These are phyloP conservation scores for Rhizoglyphus robini DNA, from an alignment of 1,140 invertebrate genomes.

Conservation along the genomic window DNA sequence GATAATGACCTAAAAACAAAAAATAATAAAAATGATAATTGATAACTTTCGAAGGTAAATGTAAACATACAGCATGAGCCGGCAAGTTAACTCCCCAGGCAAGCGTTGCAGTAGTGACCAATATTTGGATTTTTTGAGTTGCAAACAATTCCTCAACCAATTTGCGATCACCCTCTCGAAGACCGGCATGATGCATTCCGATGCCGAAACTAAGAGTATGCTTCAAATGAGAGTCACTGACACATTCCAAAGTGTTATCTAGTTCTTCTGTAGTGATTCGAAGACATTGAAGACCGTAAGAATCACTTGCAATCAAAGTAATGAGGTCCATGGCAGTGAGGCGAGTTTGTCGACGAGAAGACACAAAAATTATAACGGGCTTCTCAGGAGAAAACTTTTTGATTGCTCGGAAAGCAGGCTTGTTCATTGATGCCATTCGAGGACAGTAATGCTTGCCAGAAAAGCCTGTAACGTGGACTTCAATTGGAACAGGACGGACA, in stretches of 20 bases:
- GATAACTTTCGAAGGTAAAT: not conserved
- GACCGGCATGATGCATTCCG: constrained; percentile 91
- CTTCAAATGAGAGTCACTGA: constrained; percentile 82
- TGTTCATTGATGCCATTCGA: constrained; percentile 98
- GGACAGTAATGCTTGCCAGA: constrained; percentile 97
- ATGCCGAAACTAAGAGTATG: constrained; percentile 91
- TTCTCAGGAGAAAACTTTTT: constrained; percentile 62
- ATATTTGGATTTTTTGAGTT: constrained; percentile 94
- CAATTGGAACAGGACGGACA: constrained; percentile 88
- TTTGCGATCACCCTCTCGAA: constrained; percentile 78
- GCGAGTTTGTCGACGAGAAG: constrained; percentile 90
- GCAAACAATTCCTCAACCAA: constrained; percentile 89
- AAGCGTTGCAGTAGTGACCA: constrained; percentile 83
- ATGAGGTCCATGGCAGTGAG: constrained; percentile 93
- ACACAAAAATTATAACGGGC: constrained; percentile 89
- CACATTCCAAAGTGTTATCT: constrained; percentile 36
- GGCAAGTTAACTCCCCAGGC: constrained; percentile 99
- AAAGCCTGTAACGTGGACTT: constrained; percentile 86
- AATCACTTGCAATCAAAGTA: constrained; percentile 76
- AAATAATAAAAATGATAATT: not conserved
- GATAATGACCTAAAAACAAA: constrained; percentile 44
- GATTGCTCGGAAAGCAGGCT: constrained; percentile 76
- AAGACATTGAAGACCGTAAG: constrained; percentile 60
- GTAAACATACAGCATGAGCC: constrained; percentile 51
- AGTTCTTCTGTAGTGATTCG: constrained; percentile 65